Conservation (phyloP, 1,140 invertebrate species). For the Calephelis virginiensis region DNA sequence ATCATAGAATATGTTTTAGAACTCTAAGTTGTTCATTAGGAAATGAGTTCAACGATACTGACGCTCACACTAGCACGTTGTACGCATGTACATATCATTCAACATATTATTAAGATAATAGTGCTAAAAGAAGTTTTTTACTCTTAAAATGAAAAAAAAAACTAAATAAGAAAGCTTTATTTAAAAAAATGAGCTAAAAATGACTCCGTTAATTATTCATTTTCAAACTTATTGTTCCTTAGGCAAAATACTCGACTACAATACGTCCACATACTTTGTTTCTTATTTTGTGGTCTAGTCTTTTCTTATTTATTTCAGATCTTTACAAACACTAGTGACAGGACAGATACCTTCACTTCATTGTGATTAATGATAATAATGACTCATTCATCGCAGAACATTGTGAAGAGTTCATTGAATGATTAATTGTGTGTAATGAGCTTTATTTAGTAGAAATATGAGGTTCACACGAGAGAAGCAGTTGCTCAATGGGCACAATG, state of each 20-base stretch:
- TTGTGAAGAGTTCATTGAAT: constrained; percentile 5
- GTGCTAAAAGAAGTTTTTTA: too few species aligned
- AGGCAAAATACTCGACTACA: not conserved
- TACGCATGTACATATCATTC: too few species aligned
- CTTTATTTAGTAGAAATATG: constrained; percentile 30
- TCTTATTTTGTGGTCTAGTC: not conserved
- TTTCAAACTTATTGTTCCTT: not conserved
- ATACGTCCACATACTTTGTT: not conserved
- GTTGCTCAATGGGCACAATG: constrained; percentile 38
- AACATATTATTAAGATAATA: too few species aligned
- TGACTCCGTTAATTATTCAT: too few species aligned
- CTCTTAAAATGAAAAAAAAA: too few species aligned
- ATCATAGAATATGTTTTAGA: too few species aligned
- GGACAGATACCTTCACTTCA: constrained; percentile 4
- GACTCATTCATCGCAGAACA: constrained; percentile 8
- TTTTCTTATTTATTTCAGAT: not conserved
- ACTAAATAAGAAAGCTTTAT: too few species aligned
- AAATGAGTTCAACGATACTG: too few species aligned
- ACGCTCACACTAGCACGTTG: too few species aligned
- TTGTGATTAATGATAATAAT: constrained; percentile 11
- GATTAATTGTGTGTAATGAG: constrained; percentile 29
- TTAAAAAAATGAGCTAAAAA: too few species aligned
- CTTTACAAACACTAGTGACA: constrained; percentile 8
- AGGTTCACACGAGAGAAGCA: constrained; percentile 30
- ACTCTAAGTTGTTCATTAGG: too few species aligned